A percentile compares a stretch with the other conserved stretches of the same genome.
phyloP scores from a whole-genome alignment of 2,113 vertebrate genomes.

The Apodemus sylvaticus region DNA sequence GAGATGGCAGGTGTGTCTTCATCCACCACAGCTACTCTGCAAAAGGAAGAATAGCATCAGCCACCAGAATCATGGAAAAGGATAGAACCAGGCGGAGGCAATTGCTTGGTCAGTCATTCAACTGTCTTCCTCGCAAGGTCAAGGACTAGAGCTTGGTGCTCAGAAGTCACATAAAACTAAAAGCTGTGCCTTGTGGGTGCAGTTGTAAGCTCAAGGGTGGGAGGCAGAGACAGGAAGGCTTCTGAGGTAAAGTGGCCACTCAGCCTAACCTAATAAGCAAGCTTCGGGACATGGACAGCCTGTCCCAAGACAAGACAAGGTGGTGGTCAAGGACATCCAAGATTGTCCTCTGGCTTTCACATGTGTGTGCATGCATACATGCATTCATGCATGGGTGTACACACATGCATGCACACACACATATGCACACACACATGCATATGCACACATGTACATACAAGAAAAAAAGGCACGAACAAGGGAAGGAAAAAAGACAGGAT shows the following conservation, averaged over 20 bases:
- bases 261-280: neutral
- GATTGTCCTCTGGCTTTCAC: neutral
- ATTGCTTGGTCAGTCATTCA: neutral
- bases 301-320: neutral
- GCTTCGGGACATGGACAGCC: neutral
- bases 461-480: no score
- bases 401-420: neutral
- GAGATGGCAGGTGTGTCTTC: neutral
- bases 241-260: neutral
- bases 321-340: neutral
- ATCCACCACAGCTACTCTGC: neutral
- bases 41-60: neutral
- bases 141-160: neutral
- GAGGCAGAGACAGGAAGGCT: neutral
- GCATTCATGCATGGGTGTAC: no score
- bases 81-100: neutral
- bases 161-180: neutral
- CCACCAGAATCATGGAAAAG: neutral
- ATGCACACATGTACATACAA: neutral
- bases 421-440: neutral
- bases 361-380: neutral
- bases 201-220: neutral
- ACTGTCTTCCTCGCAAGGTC: neutral
- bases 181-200: neutral
- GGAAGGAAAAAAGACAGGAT: no score